Evolutionary conservation across 1,140 invertebrate species (phyloP).

Genomic region (Diachasma alloeum): DNA sequence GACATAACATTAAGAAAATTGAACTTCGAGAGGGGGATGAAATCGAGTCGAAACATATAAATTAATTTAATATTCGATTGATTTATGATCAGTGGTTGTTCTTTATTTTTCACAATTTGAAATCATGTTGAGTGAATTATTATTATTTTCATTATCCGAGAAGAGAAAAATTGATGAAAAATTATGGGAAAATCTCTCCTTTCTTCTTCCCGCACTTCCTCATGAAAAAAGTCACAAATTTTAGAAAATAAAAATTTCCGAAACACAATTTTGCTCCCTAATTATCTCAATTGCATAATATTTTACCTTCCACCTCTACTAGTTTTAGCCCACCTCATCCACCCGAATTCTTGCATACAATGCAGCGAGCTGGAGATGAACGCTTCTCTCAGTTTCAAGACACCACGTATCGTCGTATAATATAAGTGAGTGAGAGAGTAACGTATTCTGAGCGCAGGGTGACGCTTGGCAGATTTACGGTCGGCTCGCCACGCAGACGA

Average conservation of each 20-base stretch:
- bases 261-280: too few relatives aligned
- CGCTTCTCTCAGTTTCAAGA: background rate
- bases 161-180: too few relatives aligned
- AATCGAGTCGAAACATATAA: background rate
- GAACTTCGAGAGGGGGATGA: background rate
- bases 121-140: too few relatives aligned
- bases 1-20: background rate
- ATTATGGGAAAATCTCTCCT: too few relatives aligned
- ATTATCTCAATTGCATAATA: background rate
- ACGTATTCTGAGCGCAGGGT: conserved; percentile 37
- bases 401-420: background rate
- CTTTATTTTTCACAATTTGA: background rate
- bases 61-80: background rate
- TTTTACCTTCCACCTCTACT: background rate
- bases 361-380: background rate
- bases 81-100: background rate
- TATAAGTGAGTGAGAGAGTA: background rate
- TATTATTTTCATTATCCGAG: too few relatives aligned
- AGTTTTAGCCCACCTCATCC: background rate
- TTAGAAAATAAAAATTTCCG: background rate
- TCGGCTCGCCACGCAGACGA: conserved; percentile 58
- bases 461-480: conserved; percentile 62
- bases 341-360: conserved; percentile 3
- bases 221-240: background rate
- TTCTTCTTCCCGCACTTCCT: too few relatives aligned